Evolutionary conservation across 92 coral and sea anemone genomes (phyloP), one percentile per base, ranked within the genome.

Genomic region (Montipora capitata): DNA sequence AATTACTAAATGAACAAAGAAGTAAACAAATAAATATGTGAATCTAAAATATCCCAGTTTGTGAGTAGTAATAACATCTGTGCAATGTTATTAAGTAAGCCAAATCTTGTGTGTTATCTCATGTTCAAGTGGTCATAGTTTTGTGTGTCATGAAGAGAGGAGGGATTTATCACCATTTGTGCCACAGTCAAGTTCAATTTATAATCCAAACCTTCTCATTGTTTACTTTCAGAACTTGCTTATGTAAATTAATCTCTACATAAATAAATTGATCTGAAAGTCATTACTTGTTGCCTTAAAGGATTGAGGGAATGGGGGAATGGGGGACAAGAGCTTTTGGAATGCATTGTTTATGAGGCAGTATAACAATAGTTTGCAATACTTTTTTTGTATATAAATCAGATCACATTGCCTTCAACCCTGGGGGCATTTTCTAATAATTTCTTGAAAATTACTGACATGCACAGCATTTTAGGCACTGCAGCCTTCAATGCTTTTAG

Each of bases 371-470:
- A 20, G 35, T 27, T 27, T 27, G 2, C 2, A 48, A 48, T 48
- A 10, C 3, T 48, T 48, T 48, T 27, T 48, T 48, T 48, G 7
- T 5, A 5, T 48, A 10, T 48, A 48, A 5, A 5, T 48, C 68
- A 15, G 20, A 65, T 76, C 27, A 41, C 40, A 68, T 65, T 67
- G 38, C n/a, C 65, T 65, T 68, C 76, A 67, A 54, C 40, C 52
- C 49, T 13, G 56, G 49, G 76, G 66, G 85, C 72, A 68, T 68
- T 43, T 78, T 72, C 87, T 58, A 6, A 71, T 56, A 83, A 52
- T 70, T 74, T 73, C 86, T 41, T 77, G 64, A 78, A 74, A 80
- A 90, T 90, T 76, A 70, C 85, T 90, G 57, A 65, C 94, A 90
- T 90, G 41, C 87, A 80, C 85, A 67, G 85, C 88, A 90, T 90